A percentile compares a stretch with the other conserved stretches of the same genome.
Evolutionary conservation across 2,888 invertebrate genomes (phyloP).

Genomic region (Ariolimax columbianus): DNA sequence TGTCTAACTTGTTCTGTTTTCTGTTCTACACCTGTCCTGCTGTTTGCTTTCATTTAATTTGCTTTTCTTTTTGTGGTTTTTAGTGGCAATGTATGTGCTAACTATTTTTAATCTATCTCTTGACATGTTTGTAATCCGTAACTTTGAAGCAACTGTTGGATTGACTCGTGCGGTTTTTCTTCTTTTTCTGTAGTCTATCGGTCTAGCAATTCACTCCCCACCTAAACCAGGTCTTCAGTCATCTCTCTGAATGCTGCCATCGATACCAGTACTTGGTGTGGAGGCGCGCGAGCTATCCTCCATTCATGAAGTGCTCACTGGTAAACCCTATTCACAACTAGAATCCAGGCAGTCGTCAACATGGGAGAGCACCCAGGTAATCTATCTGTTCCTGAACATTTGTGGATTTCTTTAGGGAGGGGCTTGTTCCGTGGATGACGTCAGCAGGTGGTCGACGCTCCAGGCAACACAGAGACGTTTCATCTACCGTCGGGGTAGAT

Average conservation of each 20-base stretch:
- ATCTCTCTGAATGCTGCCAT: not conserved
- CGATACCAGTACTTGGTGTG: not conserved
- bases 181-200: no score
- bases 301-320: conserved; percentile 1
- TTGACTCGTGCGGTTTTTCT: no score
- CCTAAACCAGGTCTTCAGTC: not conserved
- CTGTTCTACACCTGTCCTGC: no score
- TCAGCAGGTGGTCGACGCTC: not conserved
- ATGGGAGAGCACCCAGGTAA: not conserved
- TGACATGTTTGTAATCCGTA: no score
- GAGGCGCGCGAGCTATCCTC: not conserved
- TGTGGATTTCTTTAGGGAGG: not conserved
- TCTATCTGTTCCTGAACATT: not conserved
- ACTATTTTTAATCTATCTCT: no score
- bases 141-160: no score
- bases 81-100: no score
- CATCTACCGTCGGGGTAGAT: not conserved
- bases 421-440: not conserved
- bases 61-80: no score
- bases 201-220: no score
- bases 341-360: not conserved
- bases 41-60: no score
- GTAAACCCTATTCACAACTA: not conserved
- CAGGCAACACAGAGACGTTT: not conserved
- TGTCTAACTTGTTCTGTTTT: no score